These are phyloP conservation scores for Pandion haliaetus DNA, from an alignment of 2,113 vertebrate genomes.

Conservation along the genomic window DNA sequence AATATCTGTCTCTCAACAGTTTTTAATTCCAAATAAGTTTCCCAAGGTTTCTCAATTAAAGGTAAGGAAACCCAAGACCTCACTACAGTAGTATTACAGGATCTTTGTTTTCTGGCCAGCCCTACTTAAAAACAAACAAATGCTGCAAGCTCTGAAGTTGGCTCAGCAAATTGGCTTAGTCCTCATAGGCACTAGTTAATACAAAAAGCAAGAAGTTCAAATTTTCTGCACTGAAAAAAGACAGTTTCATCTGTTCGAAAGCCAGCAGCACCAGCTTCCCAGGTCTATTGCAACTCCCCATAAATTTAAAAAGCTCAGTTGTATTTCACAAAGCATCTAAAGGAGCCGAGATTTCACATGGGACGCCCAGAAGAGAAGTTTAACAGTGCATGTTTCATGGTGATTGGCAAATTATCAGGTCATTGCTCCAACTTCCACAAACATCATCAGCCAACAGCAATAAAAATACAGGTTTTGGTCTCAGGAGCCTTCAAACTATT, in stretches of 20 bases:
- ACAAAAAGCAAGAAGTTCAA: neutral
- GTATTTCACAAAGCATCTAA: neutral
- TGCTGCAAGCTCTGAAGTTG: neutral
- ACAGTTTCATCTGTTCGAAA: neutral
- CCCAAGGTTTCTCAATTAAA: neutral
- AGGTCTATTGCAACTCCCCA: neutral
- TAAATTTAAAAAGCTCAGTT: neutral
- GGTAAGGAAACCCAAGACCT: slow-evolving; percentile 2
- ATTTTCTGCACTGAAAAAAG: neutral
- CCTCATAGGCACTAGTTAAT: neutral
- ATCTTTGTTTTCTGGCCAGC: slow-evolving; percentile 35
- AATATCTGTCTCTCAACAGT: slow-evolving; percentile 3
- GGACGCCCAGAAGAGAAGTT: neutral
- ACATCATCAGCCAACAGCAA: slow-evolving; percentile 57
- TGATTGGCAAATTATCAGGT: slow-evolving; percentile 70
- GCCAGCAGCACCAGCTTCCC: slow-evolving; percentile 32
- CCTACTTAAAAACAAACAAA: slow-evolving; percentile 55
- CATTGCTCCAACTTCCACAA: slow-evolving; percentile 57
- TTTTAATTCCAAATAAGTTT: neutral
- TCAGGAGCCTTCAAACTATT: slow-evolving; percentile 57
- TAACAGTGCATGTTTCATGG: slow-evolving; percentile 30
- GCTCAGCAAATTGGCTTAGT: neutral
- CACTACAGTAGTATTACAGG: neutral
- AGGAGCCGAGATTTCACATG: slow-evolving; percentile 9
- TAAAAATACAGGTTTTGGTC: slow-evolving; percentile 65